Percentiles rank a stretch among this genome's conserved stretches.
These are phyloP conservation scores for Calliopum simillimum DNA, from an alignment of 2,888 invertebrate genomes.

Conservation along the genomic window DNA sequence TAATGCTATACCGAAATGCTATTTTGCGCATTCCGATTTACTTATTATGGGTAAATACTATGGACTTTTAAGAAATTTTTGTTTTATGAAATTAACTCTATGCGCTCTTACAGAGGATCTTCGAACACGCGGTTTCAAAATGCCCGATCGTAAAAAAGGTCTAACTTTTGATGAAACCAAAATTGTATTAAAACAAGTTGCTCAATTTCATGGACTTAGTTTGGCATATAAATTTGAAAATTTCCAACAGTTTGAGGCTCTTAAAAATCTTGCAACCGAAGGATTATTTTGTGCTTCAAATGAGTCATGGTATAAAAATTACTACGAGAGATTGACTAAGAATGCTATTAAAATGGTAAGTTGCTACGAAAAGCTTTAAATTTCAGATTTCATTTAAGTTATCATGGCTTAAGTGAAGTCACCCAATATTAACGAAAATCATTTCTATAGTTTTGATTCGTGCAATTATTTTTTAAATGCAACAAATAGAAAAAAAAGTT, in stretches of 20 bases:
- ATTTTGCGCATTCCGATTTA: conserved; percentile 71
- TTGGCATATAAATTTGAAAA: conserved; percentile 73
- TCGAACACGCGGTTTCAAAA: conserved; percentile 71
- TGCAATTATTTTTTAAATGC: no score
- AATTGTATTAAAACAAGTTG: conserved; percentile 72
- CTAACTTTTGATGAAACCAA: conserved; percentile 73
- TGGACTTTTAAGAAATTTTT: not conserved
- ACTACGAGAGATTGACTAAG: conserved; percentile 74
- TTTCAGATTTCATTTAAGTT: not conserved
- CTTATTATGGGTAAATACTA: conserved; percentile 67
- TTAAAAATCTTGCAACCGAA: conserved; percentile 65
- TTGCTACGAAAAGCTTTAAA: conserved; percentile 56
- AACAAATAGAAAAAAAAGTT: no score
- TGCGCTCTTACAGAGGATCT: conserved; percentile 71
- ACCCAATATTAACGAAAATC: no score
- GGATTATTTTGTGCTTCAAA: conserved; percentile 76
- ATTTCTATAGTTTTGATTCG: not conserved
- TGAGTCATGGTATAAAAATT: conserved; percentile 76
- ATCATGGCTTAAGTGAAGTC: no score
- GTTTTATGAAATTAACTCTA: not conserved
- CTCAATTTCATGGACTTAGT: conserved; percentile 75
- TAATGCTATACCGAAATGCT: conserved; percentile 73
- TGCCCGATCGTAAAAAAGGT: conserved; percentile 75
- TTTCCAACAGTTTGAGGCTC: conserved; percentile 71
- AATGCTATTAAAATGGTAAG: conserved; percentile 76